These are phyloP conservation scores for Gambusia holbrooki DNA, from an alignment of 2,113 vertebrate genomes.

Conservation along the genomic window DNA sequence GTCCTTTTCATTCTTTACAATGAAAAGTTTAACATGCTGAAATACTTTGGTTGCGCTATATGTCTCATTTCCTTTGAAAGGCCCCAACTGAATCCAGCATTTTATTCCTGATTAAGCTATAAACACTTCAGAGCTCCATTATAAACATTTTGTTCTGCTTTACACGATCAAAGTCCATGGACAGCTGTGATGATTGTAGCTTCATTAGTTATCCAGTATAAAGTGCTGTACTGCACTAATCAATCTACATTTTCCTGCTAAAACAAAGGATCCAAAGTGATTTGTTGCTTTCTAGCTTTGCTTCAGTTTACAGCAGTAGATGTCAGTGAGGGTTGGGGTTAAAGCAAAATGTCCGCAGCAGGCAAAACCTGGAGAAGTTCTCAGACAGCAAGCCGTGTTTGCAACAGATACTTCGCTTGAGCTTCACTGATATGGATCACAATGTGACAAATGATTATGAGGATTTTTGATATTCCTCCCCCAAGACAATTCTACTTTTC, in stretches of 20 bases:
- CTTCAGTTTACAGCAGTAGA: constrained; percentile 10
- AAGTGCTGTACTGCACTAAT: not conserved
- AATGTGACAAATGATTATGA: constrained; percentile 81
- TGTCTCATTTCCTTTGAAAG: constrained; percentile 18
- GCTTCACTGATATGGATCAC: constrained; percentile 70
- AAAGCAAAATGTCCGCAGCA: constrained; percentile 28
- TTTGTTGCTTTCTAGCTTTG: constrained; percentile 4
- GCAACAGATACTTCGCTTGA: constrained; percentile 38
- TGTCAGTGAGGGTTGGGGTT: constrained; percentile 3
- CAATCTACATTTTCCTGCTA: not conserved
- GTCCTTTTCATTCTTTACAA: not conserved
- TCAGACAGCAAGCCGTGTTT: constrained; percentile 28
- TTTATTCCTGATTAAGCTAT: constrained; percentile 37
- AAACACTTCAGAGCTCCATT: constrained; percentile 5
- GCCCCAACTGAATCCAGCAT: constrained; percentile 18
- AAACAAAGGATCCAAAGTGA: not conserved
- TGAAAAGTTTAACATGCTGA: constrained; percentile 18
- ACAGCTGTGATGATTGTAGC: not conserved
- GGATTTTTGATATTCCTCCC: constrained; percentile 70
- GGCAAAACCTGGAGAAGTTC: constrained; percentile 40
- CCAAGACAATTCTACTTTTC: constrained; percentile 81
- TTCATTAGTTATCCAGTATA: constrained; percentile 18
- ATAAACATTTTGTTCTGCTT: constrained; percentile 15
- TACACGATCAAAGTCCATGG: constrained; percentile 15
- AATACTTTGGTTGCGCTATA: constrained; percentile 20